Conservation (phyloP, 2,797 vertebrate species). For the Sebastes iracundus region DNA sequence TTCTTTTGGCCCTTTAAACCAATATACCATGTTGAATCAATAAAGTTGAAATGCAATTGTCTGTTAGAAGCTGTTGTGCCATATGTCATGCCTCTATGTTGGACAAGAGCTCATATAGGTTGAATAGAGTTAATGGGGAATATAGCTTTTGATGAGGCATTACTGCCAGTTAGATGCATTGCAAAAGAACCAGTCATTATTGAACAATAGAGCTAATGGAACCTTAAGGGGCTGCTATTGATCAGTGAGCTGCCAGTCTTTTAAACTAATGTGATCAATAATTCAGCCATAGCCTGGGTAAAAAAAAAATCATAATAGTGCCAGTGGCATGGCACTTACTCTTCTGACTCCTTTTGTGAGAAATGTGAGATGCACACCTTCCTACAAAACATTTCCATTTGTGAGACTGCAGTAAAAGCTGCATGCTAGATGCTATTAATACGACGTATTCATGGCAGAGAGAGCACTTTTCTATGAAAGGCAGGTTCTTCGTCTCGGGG, state of each 20-base stretch:
- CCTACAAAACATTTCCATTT: slow-evolving; percentile 67
- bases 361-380: slow-evolving; percentile 50
- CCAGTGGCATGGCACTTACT: slow-evolving; percentile 30
- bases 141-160: slow-evolving; percentile 42
- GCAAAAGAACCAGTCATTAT: slow-evolving; percentile 54
- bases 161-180: slow-evolving; percentile 52
- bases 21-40: background rate
- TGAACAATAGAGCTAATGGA: slow-evolving; percentile 65
- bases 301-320: slow-evolving; percentile 42
- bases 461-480: slow-evolving; percentile 59
- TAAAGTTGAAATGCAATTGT: slow-evolving; percentile 1
- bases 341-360: slow-evolving; percentile 32
- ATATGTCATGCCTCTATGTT: slow-evolving; percentile 21
- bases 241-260: slow-evolving; percentile 61
- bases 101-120: background rate
- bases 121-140: slow-evolving; percentile 29
- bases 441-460: slow-evolving; percentile 35
- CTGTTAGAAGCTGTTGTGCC: slow-evolving; percentile 6
- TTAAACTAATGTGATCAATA: slow-evolving; percentile 64
- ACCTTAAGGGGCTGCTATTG: slow-evolving; percentile 61
- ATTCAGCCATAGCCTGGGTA: slow-evolving; percentile 45
- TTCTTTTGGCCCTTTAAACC: background rate
- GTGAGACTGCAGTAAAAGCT: slow-evolving; percentile 36
- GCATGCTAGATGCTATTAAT: slow-evolving; percentile 60
- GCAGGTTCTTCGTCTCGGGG: slow-evolving; percentile 14